Evolutionary conservation across 1,140 invertebrate genomes (phyloP), one percentile per base, ranked within the genome.

Genomic region (Tetramorium parvispinum): DNA sequence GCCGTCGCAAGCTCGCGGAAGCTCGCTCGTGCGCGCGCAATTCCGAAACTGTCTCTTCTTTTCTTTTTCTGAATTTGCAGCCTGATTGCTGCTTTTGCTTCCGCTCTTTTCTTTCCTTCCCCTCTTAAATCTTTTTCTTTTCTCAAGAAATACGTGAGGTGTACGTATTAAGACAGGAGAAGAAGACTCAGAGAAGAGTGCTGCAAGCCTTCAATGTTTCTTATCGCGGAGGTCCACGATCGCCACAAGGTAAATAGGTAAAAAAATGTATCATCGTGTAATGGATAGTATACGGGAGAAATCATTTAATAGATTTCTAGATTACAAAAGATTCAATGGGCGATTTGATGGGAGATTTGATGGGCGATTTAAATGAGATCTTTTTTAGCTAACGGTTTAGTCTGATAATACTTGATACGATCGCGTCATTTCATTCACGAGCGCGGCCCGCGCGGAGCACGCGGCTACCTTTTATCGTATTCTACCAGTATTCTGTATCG

Each of bases 1-100:
- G 92, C 85, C 68, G 85, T 71, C 91, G 66, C 76, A 89, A 85
- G 73, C 85, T 89, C 83, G 85, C 71, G 76, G 55, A 78, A 89
- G 83, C 49, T 68, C 57, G 21, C 18, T 21, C 21, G 27, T 59
- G 27, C 68, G 71, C 76, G 46, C 83, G 81, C 76, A 10, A 70
- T 7, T 11, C 18, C 3, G 37, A 27, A 13, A 61, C 46, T 57
- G 71, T 68, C 40, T 85, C 70, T 32, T 49, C 16, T 16, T 32
- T 59, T 16, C 27, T 78, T 63, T 32, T 71, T 70, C 43, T 46
- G n/a, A 27, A 7, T 27, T 18, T 46, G 0, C 55, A 6, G 0
- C 0, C n/a, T 6, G 21, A 77, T n/a, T 18, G n/a, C 18, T 5
- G 18, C 10, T 46, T 43, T 46, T n/a, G 21, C 4, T 63, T 11